These are phyloP conservation scores for Setophaga petechia DNA, from an alignment of 2,113 vertebrate genomes.

Conservation along the genomic window DNA sequence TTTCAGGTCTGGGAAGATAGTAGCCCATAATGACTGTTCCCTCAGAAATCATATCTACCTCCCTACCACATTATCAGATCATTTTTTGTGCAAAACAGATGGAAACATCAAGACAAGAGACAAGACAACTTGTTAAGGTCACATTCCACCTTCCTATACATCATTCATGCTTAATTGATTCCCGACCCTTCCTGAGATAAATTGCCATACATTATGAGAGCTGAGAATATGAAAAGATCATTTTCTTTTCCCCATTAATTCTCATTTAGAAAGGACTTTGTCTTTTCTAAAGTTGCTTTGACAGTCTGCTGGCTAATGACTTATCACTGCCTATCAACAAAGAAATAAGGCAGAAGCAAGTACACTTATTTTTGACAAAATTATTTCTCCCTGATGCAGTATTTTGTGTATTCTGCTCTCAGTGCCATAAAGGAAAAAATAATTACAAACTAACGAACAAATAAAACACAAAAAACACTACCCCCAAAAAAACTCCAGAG, in stretches of 20 bases:
- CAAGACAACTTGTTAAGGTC: conserved; percentile 76
- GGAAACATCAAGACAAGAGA: conserved; percentile 69
- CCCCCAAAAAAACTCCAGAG: rapidly evolving
- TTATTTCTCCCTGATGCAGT: conserved; percentile 26
- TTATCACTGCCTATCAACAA: conserved; percentile 49
- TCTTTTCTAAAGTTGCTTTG: conserved; percentile 66
- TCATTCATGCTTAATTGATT: conserved; percentile 77
- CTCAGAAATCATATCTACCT: conserved; percentile 65
- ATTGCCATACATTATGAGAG: conserved; percentile 57
- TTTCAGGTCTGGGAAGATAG: conserved; percentile 69
- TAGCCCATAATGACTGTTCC: conserved; percentile 64
- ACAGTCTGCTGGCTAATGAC: conserved; percentile 65
- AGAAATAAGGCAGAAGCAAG: conserved; percentile 49
- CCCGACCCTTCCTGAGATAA: conserved; percentile 57
- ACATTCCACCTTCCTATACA: conserved; percentile 59
- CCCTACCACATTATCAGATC: conserved; percentile 51
- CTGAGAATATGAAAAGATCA: conserved; percentile 70
- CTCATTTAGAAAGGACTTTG: conserved; percentile 67
- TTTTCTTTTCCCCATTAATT: conserved; percentile 73
- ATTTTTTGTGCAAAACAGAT: conserved; percentile 68
- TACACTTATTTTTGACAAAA: conserved; percentile 59
- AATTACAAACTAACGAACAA: neutral
- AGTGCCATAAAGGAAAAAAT: neutral
- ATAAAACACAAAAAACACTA: neutral
- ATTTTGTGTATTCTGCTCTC: conserved; percentile 2